Conservation (phyloP, 2,888 invertebrate species). For the Pandemis heparana region DNA sequence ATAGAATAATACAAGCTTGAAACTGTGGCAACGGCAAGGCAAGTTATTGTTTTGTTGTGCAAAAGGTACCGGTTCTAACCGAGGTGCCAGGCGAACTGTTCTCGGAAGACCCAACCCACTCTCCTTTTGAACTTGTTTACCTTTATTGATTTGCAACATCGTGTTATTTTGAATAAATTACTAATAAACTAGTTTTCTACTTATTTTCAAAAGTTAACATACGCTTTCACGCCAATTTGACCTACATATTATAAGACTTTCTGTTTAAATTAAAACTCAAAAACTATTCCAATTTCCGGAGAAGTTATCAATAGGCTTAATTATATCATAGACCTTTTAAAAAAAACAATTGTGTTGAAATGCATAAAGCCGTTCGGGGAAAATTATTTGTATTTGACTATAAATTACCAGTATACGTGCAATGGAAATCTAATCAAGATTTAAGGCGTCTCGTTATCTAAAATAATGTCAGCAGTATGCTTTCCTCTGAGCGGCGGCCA, state of each 20-base stretch:
- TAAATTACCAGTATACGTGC: not conserved
- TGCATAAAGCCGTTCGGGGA: no score
- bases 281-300: no score
- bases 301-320: no score
- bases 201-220: not conserved
- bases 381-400: not conserved
- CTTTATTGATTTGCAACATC: constrained; percentile 32
- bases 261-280: no score
- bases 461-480: constrained; percentile 29
- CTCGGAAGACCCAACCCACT: constrained; percentile 44
- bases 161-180: constrained; percentile 8
- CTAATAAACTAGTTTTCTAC: not conserved
- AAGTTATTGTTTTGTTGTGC: constrained; percentile 45
- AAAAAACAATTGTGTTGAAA: no score
- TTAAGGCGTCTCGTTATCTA: constrained; percentile 15
- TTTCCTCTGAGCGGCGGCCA: constrained; percentile 46
- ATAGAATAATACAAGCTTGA: constrained; percentile 24
- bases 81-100: constrained; percentile 38
- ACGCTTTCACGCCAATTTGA: not conserved
- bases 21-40: constrained; percentile 36
- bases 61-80: constrained; percentile 42
- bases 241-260: not conserved
- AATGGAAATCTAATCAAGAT: not conserved
- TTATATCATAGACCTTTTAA: no score
- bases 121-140: constrained; percentile 41